phyloP scores from a whole-genome alignment of 2,113 vertebrate species.

The Gobiocypris rarus region DNA sequence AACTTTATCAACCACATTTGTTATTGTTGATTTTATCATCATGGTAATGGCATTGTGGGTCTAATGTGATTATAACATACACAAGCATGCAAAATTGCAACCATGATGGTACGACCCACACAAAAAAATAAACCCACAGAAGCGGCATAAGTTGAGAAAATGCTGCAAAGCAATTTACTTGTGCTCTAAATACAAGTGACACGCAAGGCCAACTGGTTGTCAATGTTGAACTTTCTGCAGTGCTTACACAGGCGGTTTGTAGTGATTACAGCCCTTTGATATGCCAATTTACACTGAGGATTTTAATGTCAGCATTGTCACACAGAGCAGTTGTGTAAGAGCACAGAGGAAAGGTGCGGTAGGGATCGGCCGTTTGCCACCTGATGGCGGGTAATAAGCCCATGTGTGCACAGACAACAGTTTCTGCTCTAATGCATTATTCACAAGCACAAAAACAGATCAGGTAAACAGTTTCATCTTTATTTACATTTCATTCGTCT shows the following conservation, averaged over 20 bases:
- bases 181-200: not conserved
- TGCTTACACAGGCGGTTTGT: conserved; percentile 43
- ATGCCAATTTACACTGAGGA: conserved; percentile 29
- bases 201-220: conserved; percentile 10
- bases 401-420: conserved; percentile 17
- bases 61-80: not conserved
- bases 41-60: not conserved
- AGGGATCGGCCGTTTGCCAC: conserved; percentile 8
- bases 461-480: conserved; percentile 52
- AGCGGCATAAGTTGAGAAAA: not conserved
- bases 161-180: conserved; percentile 13
- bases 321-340: conserved; percentile 30
- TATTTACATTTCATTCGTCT: conserved; percentile 44
- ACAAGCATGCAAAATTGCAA: not conserved
- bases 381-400: conserved; percentile 40
- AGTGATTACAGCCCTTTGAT: conserved; percentile 49
- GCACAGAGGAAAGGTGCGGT: not conserved
- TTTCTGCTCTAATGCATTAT: conserved; percentile 53
- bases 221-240: conserved; percentile 20
- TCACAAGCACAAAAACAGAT: conserved; percentile 49
- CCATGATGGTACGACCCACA: not conserved
- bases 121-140: not conserved
- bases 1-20: not conserved
- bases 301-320: conserved; percentile 46
- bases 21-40: not conserved